Conservation (phyloP, 1,140 invertebrate genomes). For the Psilanteris sp. region DNA sequence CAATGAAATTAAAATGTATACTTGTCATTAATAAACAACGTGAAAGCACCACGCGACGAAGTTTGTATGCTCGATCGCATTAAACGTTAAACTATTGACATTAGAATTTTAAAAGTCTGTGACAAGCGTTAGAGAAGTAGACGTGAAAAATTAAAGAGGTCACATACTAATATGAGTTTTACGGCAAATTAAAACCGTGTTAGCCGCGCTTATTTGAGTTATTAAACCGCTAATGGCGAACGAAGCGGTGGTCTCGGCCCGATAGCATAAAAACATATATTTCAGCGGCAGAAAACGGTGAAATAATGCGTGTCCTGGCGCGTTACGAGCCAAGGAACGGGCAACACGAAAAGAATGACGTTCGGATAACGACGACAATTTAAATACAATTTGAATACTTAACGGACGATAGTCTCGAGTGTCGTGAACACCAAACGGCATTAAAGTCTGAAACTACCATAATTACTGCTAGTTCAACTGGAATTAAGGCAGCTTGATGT, state of each 20-base stretch:
- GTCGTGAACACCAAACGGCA: conserved; percentile 54
- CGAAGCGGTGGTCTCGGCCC: conserved; percentile 5
- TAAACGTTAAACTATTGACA: no score
- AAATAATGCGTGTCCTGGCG: conserved; percentile 33
- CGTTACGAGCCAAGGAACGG: conserved; percentile 45
- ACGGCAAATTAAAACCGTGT: conserved; percentile 46
- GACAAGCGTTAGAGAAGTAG: no score
- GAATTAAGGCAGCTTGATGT: conserved; percentile 66
- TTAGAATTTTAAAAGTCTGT: no score
- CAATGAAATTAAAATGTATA: no score
- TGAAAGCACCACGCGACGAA: no score
- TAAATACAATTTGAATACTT: conserved; percentile 72
- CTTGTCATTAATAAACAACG: no score
- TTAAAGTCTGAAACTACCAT: conserved; percentile 68
- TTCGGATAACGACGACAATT: conserved; percentile 68
- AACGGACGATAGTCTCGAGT: conserved; percentile 62
- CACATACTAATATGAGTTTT: conserved; percentile 30
- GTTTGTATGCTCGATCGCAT: no score
- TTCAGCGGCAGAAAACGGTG: conserved; percentile 17
- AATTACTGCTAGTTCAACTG: conserved; percentile 65
- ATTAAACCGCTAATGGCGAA: conserved; percentile 47
- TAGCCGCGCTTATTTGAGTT: conserved; percentile 46
- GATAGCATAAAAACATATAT: conserved; percentile 47
- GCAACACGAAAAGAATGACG: conserved; percentile 57
- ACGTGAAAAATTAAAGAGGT: neutral